Percentiles rank a stretch among this genome's conserved stretches.
Conservation (phyloP, 2,888 invertebrate genomes). For the Graphium colonna region DNA sequence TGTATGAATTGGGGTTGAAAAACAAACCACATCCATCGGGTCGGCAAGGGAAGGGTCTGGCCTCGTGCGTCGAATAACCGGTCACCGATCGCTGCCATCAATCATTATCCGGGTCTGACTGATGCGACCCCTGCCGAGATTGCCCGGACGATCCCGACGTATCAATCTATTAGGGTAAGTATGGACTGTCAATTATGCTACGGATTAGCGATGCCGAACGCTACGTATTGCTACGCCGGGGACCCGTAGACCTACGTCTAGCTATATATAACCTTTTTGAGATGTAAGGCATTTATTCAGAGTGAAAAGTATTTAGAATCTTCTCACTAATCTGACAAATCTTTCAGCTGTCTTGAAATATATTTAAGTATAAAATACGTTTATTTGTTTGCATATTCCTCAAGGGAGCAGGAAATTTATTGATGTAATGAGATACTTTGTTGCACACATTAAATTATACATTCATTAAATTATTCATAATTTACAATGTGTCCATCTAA, state of each 20-base stretch:
- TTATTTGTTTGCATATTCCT: neutral
- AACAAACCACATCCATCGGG: neutral
- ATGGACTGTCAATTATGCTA: conserved; percentile 57
- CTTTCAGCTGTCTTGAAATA: neutral
- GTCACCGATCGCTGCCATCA: conserved; percentile 58
- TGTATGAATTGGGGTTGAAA: conserved; percentile 1
- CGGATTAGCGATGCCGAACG: conserved; percentile 55
- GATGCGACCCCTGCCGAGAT: conserved; percentile 59
- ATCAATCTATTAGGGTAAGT: conserved; percentile 76
- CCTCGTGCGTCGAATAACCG: conserved; percentile 39
- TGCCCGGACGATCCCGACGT: conserved; percentile 60
- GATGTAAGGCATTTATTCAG: neutral
- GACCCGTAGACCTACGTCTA: too few species aligned
- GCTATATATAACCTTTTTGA: too few species aligned
- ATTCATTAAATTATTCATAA: too few species aligned
- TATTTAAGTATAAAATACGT: neutral
- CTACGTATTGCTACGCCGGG: conserved; percentile 25
- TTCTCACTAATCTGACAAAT: neutral
- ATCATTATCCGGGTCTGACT: conserved; percentile 66
- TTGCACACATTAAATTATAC: neutral
- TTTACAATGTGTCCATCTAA: too few species aligned
- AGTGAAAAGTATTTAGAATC: neutral
- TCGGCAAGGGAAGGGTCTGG: conserved; percentile 13
- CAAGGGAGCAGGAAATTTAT: too few species aligned
- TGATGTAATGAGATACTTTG: too few species aligned